phyloP scores from a whole-genome alignment of 2,797 vertebrate species.

The Smutsia gigantea region DNA sequence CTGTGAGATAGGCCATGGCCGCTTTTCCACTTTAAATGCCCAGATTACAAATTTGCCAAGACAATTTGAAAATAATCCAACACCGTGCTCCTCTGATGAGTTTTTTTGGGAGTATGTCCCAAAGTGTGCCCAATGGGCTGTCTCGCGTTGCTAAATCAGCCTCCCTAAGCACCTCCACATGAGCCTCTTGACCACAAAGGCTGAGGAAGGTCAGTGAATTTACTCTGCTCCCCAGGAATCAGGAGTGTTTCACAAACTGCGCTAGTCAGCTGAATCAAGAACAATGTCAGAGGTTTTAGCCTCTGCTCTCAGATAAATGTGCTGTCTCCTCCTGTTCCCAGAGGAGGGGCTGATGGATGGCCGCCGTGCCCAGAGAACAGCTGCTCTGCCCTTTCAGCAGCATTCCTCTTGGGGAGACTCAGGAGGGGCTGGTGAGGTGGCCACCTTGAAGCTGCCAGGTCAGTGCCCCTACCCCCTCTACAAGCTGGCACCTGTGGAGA shows the following conservation, averaged over 20 bases:
- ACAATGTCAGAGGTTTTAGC: background rate
- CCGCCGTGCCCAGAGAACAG: slow-evolving; percentile 2
- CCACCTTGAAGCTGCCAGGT: slow-evolving; percentile 41
- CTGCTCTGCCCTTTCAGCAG: slow-evolving; percentile 43
- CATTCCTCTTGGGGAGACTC: background rate
- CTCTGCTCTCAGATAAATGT: slow-evolving; percentile 25
- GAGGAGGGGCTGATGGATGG: slow-evolving; percentile 16
- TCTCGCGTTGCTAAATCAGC: background rate
- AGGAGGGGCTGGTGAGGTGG: background rate
- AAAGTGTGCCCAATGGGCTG: fast-evolving
- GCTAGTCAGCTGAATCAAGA: background rate
- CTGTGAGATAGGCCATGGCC: background rate
- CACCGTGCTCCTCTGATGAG: background rate
- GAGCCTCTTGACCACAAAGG: background rate
- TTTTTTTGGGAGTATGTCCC: background rate
- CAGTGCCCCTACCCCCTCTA: background rate
- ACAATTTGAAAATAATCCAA: background rate
- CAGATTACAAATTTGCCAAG: background rate
- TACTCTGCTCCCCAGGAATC: background rate
- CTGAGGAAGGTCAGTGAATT: background rate
- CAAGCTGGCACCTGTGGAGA: background rate
- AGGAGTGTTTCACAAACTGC: background rate
- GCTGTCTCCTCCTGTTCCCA: slow-evolving; percentile 29
- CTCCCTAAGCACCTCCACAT: background rate
- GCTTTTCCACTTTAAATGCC: background rate